Conservation (phyloP, 1,140 invertebrate species). For the Vollenhovia emeryi region DNA sequence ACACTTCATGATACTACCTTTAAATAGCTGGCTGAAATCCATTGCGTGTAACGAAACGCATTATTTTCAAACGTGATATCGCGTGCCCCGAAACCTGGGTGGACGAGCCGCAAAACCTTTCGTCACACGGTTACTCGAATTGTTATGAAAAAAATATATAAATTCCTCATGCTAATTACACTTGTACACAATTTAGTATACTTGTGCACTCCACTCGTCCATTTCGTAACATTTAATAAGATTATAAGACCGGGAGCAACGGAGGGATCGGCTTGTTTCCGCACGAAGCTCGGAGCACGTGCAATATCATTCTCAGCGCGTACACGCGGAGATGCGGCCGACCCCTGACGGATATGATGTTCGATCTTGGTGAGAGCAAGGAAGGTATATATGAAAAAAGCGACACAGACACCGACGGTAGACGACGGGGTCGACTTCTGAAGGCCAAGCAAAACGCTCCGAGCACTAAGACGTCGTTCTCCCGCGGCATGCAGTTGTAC, state of each 20-base stretch:
- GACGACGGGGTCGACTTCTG: slow-evolving; percentile 59
- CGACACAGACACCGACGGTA: slow-evolving; percentile 6
- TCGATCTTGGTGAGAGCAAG: slow-evolving; percentile 42
- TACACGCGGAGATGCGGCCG: neutral
- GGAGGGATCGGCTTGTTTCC: slow-evolving; percentile 17
- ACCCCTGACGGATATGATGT: slow-evolving; percentile 32
- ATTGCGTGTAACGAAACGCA: neutral
- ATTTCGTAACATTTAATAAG: slow-evolving; percentile 19
- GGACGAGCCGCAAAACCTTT: neutral
- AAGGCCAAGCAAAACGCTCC: slow-evolving; percentile 67
- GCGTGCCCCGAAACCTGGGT: neutral
- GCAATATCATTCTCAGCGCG: slow-evolving; percentile 31
- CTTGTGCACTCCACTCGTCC: too few relatives aligned
- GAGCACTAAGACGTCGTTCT: slow-evolving; percentile 63
- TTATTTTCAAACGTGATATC: neutral
- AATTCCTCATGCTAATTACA: neutral
- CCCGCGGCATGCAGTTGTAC: slow-evolving; percentile 63
- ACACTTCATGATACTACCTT: slow-evolving; percentile 48
- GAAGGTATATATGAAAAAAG: slow-evolving; percentile 38
- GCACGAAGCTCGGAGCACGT: slow-evolving; percentile 11
- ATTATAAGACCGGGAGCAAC: neutral
- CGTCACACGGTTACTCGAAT: neutral
- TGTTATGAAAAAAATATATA: neutral
- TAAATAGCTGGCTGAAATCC: slow-evolving; percentile 41
- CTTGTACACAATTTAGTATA: neutral